These are phyloP conservation scores for Scaptomyza cyrtandrae DNA, from an alignment of 2,888 invertebrate species.

Conservation along the genomic window DNA sequence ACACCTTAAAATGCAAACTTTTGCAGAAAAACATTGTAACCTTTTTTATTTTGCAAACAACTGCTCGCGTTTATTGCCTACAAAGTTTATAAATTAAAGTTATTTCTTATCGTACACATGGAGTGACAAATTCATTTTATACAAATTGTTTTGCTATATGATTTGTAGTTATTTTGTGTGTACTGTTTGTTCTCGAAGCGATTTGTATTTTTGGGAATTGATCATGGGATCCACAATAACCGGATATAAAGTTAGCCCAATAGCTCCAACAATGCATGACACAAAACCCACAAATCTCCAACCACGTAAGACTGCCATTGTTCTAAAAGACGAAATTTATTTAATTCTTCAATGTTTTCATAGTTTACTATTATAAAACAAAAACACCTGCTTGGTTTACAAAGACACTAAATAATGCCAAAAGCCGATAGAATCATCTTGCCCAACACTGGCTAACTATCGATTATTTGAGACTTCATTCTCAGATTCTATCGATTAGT, in stretches of 20 bases:
- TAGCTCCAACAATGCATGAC: constrained; percentile 86
- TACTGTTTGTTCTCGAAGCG: constrained; percentile 52
- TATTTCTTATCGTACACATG: neutral
- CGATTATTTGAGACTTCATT: neutral
- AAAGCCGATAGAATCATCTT: neutral
- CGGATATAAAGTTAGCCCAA: constrained; percentile 87
- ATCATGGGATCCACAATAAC: constrained; percentile 87
- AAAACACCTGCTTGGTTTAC: constrained; percentile 53
- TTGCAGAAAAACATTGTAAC: neutral
- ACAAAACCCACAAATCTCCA: constrained; percentile 87
- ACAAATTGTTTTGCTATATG: constrained; percentile 6
- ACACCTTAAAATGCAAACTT: neutral
- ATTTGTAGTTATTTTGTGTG: constrained; percentile 42
- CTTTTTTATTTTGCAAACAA: constrained; percentile 2
- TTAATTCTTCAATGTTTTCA: constrained; percentile 15
- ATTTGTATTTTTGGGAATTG: constrained; percentile 86
- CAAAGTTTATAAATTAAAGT: neutral
- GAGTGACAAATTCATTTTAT: neutral
- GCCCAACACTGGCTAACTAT: constrained; percentile 5
- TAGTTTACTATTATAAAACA: constrained; percentile 52
- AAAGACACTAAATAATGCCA: constrained; percentile 44
- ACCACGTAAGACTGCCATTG: constrained; percentile 84
- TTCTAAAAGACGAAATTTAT: constrained; percentile 32
- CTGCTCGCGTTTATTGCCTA: constrained; percentile 18
- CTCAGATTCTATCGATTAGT: constrained; percentile 18